These are phyloP conservation scores for Pogona vitticeps DNA, from an alignment of 2,113 vertebrate species.

Conservation along the genomic window DNA sequence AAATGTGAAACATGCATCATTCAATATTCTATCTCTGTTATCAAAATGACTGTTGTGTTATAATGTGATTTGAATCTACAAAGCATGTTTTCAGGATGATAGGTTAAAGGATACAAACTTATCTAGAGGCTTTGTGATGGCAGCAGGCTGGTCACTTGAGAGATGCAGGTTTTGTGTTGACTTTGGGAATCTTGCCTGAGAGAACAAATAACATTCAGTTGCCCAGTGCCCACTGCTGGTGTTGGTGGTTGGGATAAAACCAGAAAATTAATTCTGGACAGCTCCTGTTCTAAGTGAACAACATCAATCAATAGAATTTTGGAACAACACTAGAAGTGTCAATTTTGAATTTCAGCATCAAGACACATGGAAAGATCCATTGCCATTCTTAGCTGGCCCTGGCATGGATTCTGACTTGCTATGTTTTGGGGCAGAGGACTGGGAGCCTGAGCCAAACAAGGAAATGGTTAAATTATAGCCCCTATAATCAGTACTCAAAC, in stretches of 20 bases:
- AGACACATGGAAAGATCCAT: not conserved
- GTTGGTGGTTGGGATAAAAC: not conserved
- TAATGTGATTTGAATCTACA: not conserved
- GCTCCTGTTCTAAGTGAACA: not conserved
- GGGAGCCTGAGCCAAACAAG: not conserved
- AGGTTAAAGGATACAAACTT: not conserved
- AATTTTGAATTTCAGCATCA: not conserved
- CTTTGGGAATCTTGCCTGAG: not conserved
- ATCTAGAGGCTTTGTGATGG: not conserved
- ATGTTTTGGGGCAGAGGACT: no score
- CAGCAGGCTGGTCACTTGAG: not conserved
- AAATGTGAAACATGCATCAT: no score
- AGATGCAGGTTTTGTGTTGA: not conserved
- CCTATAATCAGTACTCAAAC: not conserved
- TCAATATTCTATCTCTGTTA: no score
- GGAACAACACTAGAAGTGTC: not conserved
- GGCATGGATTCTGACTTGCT: not conserved
- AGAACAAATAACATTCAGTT: no score
- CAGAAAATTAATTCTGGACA: not conserved
- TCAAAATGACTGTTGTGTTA: no score
- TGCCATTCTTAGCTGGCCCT: not conserved
- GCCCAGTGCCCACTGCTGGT: not conserved
- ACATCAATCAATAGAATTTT: not conserved
- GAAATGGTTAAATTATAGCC: not conserved
- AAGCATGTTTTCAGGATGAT: no score